phyloP scores from a whole-genome alignment of 2,797 vertebrate species.

The Coendou prehensilis region DNA sequence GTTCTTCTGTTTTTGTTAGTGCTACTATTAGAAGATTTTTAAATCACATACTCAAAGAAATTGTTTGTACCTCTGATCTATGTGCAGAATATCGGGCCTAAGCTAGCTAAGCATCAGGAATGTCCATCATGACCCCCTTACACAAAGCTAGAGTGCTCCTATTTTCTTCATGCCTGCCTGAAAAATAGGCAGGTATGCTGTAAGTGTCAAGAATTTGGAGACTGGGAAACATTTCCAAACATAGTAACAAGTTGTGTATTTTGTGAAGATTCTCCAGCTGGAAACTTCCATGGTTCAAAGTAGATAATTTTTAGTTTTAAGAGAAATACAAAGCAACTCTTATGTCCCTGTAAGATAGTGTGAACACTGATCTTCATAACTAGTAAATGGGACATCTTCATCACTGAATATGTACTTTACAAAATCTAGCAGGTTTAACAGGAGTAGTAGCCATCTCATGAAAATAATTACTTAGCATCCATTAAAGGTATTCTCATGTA shows the following conservation, averaged over 20 bases:
- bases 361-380: conserved; percentile 11
- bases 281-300: conserved; percentile 19
- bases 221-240: neutral
- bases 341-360: neutral
- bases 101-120: neutral
- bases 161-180: conserved; percentile 28
- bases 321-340: conserved; percentile 57
- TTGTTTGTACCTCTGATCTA: conserved; percentile 32
- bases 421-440: conserved; percentile 12
- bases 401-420: conserved; percentile 41
- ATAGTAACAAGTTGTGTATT: conserved; percentile 8
- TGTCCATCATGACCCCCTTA: neutral
- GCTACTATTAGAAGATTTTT: conserved; percentile 49
- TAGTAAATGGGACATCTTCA: neutral
- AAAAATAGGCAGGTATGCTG: neutral
- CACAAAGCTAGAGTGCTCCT: neutral
- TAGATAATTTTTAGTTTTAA: conserved; percentile 62
- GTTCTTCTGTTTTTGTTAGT: conserved; percentile 56
- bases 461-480: conserved; percentile 56
- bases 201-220: conserved; percentile 45
- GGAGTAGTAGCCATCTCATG: conserved; percentile 29
- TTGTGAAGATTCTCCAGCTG: conserved; percentile 45
- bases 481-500: conserved; percentile 51
- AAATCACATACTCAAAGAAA: neutral
- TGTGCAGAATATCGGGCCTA: neutral